Base-by-base conservation (phyloP, 2,888 invertebrate genomes). In the Drosophila merina region DNA sequence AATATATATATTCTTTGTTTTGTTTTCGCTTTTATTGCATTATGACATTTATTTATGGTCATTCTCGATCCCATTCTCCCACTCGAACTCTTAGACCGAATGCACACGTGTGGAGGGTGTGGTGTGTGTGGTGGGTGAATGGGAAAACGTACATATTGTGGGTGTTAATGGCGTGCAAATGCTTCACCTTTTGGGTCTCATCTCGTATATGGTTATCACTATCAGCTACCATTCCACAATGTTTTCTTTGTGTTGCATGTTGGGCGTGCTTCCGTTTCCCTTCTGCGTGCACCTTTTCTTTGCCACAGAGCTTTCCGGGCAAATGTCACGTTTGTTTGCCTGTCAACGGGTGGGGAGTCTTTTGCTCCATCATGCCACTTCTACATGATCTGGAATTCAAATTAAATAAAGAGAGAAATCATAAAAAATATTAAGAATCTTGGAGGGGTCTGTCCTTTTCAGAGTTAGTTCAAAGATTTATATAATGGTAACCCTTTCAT, bases 11-110 rank as follows among this genome's bases (percentile, higher is more conserved):
- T 44, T 59, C 58, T 33, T 52, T 50, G 50, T 64, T 70, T 64
- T 51, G 64, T 67, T 72, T 60, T 71, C 52, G 48, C 75, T 72
- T 84, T 84, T 81, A 86, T 76, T 80, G 75, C 87, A 77, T 70
- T 82, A 77, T 81, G 87, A 84, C 85, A 86, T 84, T 84, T 81
- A 82, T 86, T 82, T 84, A 81, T 80, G 84, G 70, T 48, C 71
- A 52, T 52, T 55, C 12, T 36, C 36, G n/a, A 12, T 36, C 33
- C 4, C 33, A 4, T 33, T 9, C 58, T 63, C 56, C 69, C 84
- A 64, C 62, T 33, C 33, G 44, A 45, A 58, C 26, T 26, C 42
- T 26, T 45, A 7, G 20, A 48, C 25, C 10, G 45, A 42, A 28
- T 72, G 56, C 70, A 71, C 70, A 71, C 70, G 70, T 71, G 57